Evolutionary conservation across 2,113 vertebrate genomes (phyloP).

Genomic region (Micronisus gabar): DNA sequence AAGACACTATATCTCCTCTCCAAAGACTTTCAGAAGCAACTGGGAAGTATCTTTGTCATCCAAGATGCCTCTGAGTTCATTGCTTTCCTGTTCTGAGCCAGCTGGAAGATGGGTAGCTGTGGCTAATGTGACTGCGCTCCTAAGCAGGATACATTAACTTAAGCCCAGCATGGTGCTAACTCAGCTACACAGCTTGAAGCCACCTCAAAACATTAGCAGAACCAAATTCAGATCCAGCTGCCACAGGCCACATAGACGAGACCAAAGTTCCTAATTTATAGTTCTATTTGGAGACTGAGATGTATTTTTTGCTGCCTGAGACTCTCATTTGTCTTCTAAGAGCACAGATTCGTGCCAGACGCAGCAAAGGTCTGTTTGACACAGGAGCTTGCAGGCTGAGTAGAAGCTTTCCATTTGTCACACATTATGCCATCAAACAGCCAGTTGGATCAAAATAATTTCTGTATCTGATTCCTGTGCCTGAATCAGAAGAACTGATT

Average conservation of each 20-base stretch:
- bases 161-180: neutral
- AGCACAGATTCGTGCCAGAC: neutral
- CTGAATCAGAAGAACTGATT: neutral
- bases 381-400: neutral
- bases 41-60: neutral
- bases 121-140: neutral
- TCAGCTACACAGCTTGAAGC: neutral
- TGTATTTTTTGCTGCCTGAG: neutral
- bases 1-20: neutral
- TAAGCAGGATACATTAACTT: neutral
- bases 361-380: neutral
- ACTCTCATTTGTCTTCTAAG: neutral
- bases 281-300: neutral
- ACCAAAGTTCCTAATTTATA: neutral
- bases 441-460: neutral
- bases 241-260: neutral
- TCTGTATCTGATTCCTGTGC: neutral
- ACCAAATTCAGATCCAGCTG: neutral
- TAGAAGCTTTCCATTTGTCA: neutral
- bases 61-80: neutral
- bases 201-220: neutral
- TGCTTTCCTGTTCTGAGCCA: neutral
- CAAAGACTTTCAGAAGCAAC: neutral
- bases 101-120: neutral
- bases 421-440: neutral